Evolutionary conservation across 1,140 invertebrate genomes (phyloP).

Genomic region (Teleopsis dalmanni): DNA sequence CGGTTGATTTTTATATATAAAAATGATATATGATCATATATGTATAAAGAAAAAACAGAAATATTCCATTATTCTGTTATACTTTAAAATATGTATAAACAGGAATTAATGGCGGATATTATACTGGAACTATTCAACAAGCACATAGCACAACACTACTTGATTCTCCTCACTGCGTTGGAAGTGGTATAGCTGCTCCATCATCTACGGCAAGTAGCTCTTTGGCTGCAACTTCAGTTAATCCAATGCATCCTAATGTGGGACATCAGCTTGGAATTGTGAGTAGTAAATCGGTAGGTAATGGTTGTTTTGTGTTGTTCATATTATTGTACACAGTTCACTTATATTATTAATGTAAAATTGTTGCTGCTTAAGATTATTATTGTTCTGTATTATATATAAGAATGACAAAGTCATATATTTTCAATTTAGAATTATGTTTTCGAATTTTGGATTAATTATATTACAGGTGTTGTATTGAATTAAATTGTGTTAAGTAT

Average conservation of each 20-base stretch:
- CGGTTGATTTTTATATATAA: neutral
- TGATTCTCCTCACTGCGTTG: constrained; percentile 51
- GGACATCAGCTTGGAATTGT: constrained; percentile 44
- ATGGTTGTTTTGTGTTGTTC: constrained; percentile 1
- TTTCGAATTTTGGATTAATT: neutral
- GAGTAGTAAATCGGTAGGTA: constrained; percentile 47
- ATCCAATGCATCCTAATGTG: constrained; percentile 33
- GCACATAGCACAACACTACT: constrained; percentile 69
- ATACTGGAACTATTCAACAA: constrained; percentile 63
- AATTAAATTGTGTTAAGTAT: neutral
- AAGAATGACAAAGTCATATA: neutral
- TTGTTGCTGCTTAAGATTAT: constrained; percentile 14
- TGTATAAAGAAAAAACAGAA: constrained; percentile 26
- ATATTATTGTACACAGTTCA: neutral
- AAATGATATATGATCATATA: constrained; percentile 2
- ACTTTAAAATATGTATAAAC: constrained; percentile 45
- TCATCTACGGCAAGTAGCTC: constrained; percentile 25
- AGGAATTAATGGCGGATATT: constrained; percentile 64
- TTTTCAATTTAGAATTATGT: neutral
- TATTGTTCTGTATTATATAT: constrained; percentile 19
- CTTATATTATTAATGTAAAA: neutral
- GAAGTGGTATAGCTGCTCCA: constrained; percentile 45
- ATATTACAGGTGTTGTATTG: neutral
- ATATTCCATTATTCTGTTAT: constrained; percentile 16
- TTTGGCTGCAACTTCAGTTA: constrained; percentile 25